phyloP scores from a whole-genome alignment of 1,140 invertebrate species.

The Portunus trituberculatus region DNA sequence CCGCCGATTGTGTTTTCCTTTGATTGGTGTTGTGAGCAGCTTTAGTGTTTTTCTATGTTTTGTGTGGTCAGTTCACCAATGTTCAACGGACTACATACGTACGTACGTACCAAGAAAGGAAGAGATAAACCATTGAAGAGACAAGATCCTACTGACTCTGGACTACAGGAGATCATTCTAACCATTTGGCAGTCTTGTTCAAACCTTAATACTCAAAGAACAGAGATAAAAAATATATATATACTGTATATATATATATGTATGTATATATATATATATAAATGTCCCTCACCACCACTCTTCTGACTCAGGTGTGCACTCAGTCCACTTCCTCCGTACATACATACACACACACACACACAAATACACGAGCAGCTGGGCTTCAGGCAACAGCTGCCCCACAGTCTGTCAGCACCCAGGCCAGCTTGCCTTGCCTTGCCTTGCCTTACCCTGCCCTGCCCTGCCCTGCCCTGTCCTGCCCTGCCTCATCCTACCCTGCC shows the following conservation, averaged over 20 bases:
- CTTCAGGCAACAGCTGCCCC: no score
- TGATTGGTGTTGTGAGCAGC: background rate
- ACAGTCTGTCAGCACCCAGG: no score
- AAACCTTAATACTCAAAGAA: conserved; percentile 44
- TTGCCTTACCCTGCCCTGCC: background rate
- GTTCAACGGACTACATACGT: background rate
- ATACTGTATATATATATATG: conserved; percentile 31
- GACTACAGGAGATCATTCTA: conserved; percentile 63
- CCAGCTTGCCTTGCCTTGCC: no score
- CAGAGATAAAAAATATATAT: conserved; percentile 42
- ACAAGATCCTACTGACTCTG: conserved; percentile 48
- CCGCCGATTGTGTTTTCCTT: background rate
- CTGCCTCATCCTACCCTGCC: background rate
- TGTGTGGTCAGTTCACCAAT: background rate
- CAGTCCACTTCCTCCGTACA: background rate
- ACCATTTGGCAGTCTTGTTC: conserved; percentile 59
- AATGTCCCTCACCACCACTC: background rate
- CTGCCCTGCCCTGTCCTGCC: background rate
- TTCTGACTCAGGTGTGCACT: no score
- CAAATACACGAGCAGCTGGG: background rate
- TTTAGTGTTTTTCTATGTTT: background rate
- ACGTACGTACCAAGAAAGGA: background rate
- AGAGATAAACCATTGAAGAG: conserved; percentile 32
- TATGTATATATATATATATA: background rate
- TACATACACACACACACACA: background rate